phyloP scores from a whole-genome alignment of 1,140 invertebrate genomes.

The Octopus bimaculoides region DNA sequence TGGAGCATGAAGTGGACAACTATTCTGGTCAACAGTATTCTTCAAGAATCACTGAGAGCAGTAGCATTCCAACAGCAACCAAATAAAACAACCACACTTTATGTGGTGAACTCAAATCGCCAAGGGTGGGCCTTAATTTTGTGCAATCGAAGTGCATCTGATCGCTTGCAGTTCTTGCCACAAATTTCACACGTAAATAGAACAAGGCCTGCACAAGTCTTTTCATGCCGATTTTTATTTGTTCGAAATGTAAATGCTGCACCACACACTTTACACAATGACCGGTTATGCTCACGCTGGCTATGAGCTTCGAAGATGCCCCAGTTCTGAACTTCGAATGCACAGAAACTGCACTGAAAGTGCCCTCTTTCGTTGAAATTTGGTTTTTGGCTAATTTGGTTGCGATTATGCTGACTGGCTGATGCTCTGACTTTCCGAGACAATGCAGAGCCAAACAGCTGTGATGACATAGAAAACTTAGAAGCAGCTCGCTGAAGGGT shows the following conservation, averaged over 20 bases:
- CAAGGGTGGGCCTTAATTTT: slow-evolving; percentile 11
- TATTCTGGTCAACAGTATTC: no score
- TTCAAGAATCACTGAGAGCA: no score
- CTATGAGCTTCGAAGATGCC: slow-evolving; percentile 3
- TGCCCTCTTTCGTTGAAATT: slow-evolving; percentile 9
- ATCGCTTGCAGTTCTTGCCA: slow-evolving; percentile 12
- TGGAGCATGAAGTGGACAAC: no score
- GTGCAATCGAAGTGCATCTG: slow-evolving; percentile 6
- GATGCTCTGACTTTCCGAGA: slow-evolving; percentile 1
- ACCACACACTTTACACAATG: slow-evolving; percentile 14
- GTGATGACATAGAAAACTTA: slow-evolving; percentile 10
- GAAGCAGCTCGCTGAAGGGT: not conserved
- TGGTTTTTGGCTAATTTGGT: slow-evolving; percentile 5
- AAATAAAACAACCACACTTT: not conserved
- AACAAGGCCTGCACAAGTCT: slow-evolving; percentile 11
- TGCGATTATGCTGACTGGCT: not conserved
- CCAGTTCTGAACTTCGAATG: slow-evolving; percentile 11
- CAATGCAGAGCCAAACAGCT: not conserved
- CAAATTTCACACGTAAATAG: slow-evolving; percentile 12
- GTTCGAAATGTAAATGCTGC: slow-evolving; percentile 9
- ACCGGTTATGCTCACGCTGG: slow-evolving; percentile 8
- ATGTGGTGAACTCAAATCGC: slow-evolving; percentile 9
- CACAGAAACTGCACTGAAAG: slow-evolving; percentile 12
- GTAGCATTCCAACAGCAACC: no score
- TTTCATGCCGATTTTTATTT: slow-evolving; percentile 11